Conservation (phyloP, 1,140 invertebrate species). For the Druon quercuslanigerum region DNA sequence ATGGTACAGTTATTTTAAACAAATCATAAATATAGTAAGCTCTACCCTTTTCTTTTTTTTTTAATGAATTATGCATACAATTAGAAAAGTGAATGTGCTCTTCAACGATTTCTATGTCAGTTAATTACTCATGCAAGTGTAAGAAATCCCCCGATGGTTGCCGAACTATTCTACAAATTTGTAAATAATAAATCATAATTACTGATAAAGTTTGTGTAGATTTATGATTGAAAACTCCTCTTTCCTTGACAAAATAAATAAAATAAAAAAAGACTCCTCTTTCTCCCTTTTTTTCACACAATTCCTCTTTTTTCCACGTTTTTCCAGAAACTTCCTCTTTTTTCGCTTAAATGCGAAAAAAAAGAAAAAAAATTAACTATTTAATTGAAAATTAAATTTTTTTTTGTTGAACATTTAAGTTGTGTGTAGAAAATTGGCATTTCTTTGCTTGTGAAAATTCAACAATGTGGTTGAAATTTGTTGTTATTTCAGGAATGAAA, state of each 20-base stretch:
- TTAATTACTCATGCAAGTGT: background rate
- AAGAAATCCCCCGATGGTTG: background rate
- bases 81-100: constrained; percentile 9
- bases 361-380: too few species aligned
- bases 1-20: constrained; percentile 44
- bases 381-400: too few species aligned
- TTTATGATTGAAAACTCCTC: background rate
- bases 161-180: constrained; percentile 19
- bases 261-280: background rate
- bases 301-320: too few species aligned
- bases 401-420: too few species aligned
- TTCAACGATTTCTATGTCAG: constrained; percentile 18
- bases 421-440: too few species aligned
- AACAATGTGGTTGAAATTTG: too few species aligned
- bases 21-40: background rate
- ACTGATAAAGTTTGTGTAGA: background rate
- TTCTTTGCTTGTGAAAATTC: too few species aligned
- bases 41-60: constrained; percentile 1
- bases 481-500: too few species aligned
- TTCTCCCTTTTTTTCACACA: background rate
- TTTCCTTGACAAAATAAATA: background rate
- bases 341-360: too few species aligned
- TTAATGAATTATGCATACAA: background rate
- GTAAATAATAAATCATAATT: constrained; percentile 30
- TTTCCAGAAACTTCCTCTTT: too few species aligned